Base-by-base conservation (phyloP, 2,113 vertebrate genomes). In the Maccullochella peelii region DNA sequence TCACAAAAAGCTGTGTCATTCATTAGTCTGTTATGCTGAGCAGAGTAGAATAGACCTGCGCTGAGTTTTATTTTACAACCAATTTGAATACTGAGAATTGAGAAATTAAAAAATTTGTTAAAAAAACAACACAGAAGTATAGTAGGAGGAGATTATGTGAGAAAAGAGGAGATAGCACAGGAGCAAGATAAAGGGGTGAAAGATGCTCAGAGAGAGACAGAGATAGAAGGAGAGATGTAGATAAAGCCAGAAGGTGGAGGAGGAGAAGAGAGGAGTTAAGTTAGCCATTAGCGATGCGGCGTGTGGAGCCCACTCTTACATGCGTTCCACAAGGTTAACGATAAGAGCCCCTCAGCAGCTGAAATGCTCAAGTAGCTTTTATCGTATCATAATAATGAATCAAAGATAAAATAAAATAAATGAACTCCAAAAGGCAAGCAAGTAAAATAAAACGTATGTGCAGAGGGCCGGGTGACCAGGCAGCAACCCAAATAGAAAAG, bases 381-480 rank as follows among this genome's bases (percentile, higher is more conserved):
- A 96, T 96, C 94, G 95, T 96, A 95, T 96, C 95, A 95, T 96
- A 95, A 95, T 96, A 95, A 96, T 96, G 94, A 96, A 95, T 96
- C 95, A 95, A 94, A 96, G 95, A 95, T 95, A 95, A 96, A 95
- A 95, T 95, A 95, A 96, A 96, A 96, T 94, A 96, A 96, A 96
- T 95, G 94, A 96, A 95, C 94, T 96, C 91, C 90, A 94, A 95
- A 94, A 92, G 88, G 77, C 84, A 63, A 92, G 94, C 89, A 83
- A 92, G 91, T 93, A 91, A 94, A 94, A 95, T 93, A 91, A 95
- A 95, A 94, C 91, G 88, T 94, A 93, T 94, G 93, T 90, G 90
- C 77, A 55, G 50, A 73, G 58, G 84, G 81, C 59, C 30, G 85
- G 77, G 61, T 75, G 73, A 73, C 80, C 77, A 88, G 77, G 85